Conservation (phyloP, 2,113 vertebrate genomes). For the Trochalopteron elliotii region DNA sequence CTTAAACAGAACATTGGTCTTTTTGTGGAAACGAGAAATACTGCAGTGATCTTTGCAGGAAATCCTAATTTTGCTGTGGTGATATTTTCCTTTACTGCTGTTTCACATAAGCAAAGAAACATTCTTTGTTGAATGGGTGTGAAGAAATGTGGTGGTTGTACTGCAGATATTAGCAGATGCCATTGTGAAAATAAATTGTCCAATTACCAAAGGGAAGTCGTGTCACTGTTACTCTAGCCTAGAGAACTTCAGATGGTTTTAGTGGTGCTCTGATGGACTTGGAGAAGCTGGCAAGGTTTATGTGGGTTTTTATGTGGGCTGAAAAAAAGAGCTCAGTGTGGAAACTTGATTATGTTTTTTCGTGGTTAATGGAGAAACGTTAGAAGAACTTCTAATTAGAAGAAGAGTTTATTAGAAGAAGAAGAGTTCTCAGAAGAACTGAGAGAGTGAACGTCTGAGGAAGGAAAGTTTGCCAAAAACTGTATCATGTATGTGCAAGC, state of each 20-base stretch:
- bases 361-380: neutral
- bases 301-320: neutral
- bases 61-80: neutral
- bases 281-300: neutral
- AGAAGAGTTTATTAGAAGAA: neutral
- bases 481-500: neutral
- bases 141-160: neutral
- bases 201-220: neutral
- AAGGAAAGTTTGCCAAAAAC: neutral
- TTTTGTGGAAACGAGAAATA: conserved; percentile 21
- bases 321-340: neutral
- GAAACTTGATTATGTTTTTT: neutral
- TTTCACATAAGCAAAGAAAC: neutral
- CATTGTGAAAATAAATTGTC: conserved; percentile 10
- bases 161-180: conserved; percentile 9
- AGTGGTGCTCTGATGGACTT: neutral
- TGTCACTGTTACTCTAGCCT: neutral
- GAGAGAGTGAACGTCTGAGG: neutral
- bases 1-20: conserved; percentile 1
- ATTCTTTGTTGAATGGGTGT: conserved; percentile 5
- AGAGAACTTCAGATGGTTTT: neutral
- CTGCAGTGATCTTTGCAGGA: neutral
- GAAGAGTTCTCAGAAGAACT: neutral
- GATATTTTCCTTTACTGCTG: neutral
- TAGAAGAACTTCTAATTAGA: neutral